Percentiles rank a stretch among this genome's conserved stretches.
These are phyloP conservation scores for Synchiropus splendidus DNA, from an alignment of 2,113 vertebrate species.

Conservation along the genomic window DNA sequence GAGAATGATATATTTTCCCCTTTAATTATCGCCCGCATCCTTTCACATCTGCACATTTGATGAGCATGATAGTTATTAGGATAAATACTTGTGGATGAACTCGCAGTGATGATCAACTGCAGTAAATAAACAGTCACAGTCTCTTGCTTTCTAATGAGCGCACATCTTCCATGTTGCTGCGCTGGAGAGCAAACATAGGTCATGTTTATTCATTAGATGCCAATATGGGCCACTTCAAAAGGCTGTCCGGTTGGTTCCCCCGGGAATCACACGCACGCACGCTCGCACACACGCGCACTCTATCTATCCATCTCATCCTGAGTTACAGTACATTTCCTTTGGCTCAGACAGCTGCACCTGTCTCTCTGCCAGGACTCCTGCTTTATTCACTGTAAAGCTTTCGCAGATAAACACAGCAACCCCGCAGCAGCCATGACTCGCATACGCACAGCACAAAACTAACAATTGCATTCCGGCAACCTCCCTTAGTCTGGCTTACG, in stretches of 20 bases:
- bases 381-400: conserved; percentile 55
- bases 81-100: too few species aligned
- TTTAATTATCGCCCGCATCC: too few species aligned
- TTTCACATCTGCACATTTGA: too few species aligned
- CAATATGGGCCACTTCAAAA: conserved; percentile 61
- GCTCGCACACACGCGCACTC: too few species aligned
- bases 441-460: too few species aligned
- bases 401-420: conserved; percentile 41
- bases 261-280: too few species aligned
- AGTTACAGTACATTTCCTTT: conserved; percentile 44
- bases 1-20: too few species aligned
- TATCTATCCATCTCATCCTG: conserved; percentile 5
- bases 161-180: conserved; percentile 31
- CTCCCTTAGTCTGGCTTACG: conserved; percentile 39
- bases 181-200: conserved; percentile 38
- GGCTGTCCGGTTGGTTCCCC: conserved; percentile 43
- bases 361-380: conserved; percentile 40
- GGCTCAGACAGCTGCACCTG: conserved; percentile 39
- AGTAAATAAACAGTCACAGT: conserved; percentile 29
- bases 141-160: conserved; percentile 36
- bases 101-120: too few species aligned
- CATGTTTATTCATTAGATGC: conserved; percentile 61
- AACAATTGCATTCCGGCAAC: too few species aligned
- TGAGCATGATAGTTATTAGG: too few species aligned
- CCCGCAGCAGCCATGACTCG: conserved; percentile 24